Percentiles rank a stretch among this genome's conserved stretches.
phyloP scores from a whole-genome alignment of 1,140 invertebrate genomes.

The Trinorchestia longiramus region DNA sequence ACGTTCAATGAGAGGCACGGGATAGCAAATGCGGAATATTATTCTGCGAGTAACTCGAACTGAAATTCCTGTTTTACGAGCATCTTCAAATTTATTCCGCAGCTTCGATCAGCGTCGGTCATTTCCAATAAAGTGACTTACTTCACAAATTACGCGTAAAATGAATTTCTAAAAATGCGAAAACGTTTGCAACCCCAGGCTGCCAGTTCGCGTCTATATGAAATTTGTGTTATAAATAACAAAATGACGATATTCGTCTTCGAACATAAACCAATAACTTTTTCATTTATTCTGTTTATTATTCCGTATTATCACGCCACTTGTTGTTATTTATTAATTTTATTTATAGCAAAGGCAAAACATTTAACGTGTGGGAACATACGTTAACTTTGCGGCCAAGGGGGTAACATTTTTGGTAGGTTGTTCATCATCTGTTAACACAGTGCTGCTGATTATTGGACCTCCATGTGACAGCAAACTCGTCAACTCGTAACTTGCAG shows the following conservation, averaged over 20 bases:
- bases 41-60: neutral
- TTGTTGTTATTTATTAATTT: too few relatives aligned
- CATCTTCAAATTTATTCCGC: neutral
- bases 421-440: too few relatives aligned
- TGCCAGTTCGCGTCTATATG: neutral
- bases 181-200: neutral
- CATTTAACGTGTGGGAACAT: too few relatives aligned
- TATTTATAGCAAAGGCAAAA: neutral
- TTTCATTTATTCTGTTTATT: too few relatives aligned
- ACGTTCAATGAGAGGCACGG: too few relatives aligned
- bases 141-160: neutral
- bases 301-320: neutral
- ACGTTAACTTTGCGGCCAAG: too few relatives aligned
- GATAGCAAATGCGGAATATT: too few relatives aligned
- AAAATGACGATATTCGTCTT: neutral
- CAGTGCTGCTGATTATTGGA: too few relatives aligned
- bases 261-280: too few relatives aligned
- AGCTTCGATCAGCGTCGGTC: neutral
- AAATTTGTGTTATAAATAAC: neutral
- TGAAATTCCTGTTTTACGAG: neutral
- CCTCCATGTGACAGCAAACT: too few relatives aligned
- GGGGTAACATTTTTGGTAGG: too few relatives aligned
- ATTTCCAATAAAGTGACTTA: neutral
- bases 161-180: neutral
- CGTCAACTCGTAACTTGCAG: too few relatives aligned